Evolutionary conservation across 2,888 invertebrate genomes (phyloP).

Genomic region (Malacosoma neustria): DNA sequence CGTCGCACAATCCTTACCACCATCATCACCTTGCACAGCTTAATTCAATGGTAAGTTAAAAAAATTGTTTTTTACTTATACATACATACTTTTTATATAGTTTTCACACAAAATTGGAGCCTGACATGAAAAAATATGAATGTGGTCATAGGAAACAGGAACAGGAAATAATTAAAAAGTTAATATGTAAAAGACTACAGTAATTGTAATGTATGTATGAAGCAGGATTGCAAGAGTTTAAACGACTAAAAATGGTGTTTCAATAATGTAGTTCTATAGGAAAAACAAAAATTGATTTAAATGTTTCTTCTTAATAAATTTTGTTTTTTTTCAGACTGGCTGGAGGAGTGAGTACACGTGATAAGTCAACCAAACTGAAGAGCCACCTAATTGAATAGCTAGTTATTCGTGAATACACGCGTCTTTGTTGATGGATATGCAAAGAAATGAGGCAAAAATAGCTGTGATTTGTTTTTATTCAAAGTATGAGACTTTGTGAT

Average conservation of each 20-base stretch:
- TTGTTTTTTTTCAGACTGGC: slow-evolving; percentile 82
- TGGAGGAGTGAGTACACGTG: slow-evolving; percentile 96
- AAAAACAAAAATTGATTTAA: no score
- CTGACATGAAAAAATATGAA: no score
- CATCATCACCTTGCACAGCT: slow-evolving; percentile 78
- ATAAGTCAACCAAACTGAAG: slow-evolving; percentile 74
- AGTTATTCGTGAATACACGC: slow-evolving; percentile 26
- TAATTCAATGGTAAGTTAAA: slow-evolving; percentile 76
- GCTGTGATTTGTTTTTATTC: slow-evolving; percentile 44
- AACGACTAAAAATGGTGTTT: no score
- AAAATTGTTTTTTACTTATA: neutral
- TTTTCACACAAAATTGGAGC: no score
- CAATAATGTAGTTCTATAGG: no score
- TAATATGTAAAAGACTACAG: no score
- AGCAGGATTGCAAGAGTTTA: no score
- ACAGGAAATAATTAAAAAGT: no score
- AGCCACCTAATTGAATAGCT: slow-evolving; percentile 33
- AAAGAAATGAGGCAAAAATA: slow-evolving; percentile 29
- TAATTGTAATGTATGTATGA: no score
- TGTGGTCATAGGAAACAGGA: no score
- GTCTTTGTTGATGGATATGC: slow-evolving; percentile 19
- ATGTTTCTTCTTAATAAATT: no score
- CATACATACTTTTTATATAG: no score
- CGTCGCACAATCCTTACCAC: slow-evolving; percentile 79
- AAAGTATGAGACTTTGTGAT: slow-evolving; percentile 18